Base-by-base conservation (phyloP, 2,888 invertebrate genomes). In the Parnassius orleans region DNA sequence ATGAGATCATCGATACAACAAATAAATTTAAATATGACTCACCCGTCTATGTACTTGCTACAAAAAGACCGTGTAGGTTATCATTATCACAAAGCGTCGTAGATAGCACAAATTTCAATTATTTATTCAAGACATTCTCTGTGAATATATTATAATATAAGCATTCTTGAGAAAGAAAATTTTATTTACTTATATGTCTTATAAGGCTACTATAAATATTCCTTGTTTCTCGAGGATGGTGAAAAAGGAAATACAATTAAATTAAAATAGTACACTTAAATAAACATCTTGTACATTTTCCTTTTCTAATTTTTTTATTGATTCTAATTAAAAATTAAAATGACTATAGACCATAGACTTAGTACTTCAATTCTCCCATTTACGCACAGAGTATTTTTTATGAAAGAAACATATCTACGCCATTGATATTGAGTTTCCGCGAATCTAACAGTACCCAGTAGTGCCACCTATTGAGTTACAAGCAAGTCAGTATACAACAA, bases 21-120 rank as follows among this genome's bases (percentile, higher is more conserved):
- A 87, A 91, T 90, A 92, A 90, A 91, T 90, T 89, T 92, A 92
- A 90, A 90, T 86, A 88, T 92, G 92, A 92, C 91, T 92, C 92
- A 92, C 90, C 87, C 80, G 77, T 76, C 81, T 75, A 83, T 80
- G 79, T 86, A 89, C 84, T 83, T 79, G 81, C 79, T 85, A 83
- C 83, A 83, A 81, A 86, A 83, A 85, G 87, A 84, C 80, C 82
- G 89, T 84, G 82, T 87, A 90, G 90, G 90, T 90, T 90, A 90
- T 83, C 82, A 85, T 84, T 88, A 88, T 86, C 84, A 85, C 82
- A 82, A 73, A 79, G 76, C 74, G 72, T 72, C 70, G 74, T 66
- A 69, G 66, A 71, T 67, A 69, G 72, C 70, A 77, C 76, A 77
- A 77, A 78, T 72, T 73, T 64, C 76, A 71, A 33, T 33, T 77